phyloP scores from a whole-genome alignment of 1,140 invertebrate genomes.

The Pseudomyrmex dendroicus region DNA sequence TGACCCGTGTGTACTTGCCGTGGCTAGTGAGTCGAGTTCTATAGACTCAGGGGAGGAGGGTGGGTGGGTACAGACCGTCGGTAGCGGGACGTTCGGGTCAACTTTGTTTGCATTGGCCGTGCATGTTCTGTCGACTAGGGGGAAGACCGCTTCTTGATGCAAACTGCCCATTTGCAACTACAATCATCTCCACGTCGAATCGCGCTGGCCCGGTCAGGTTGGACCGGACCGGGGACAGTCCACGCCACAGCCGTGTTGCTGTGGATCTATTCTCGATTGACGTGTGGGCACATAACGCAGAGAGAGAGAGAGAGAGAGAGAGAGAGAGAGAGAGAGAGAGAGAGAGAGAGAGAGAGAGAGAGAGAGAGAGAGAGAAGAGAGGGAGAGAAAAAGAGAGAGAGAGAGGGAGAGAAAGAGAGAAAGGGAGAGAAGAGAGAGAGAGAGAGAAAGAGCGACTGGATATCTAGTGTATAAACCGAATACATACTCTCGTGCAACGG shows the following conservation, averaged over 20 bases:
- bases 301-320: constrained; percentile 31
- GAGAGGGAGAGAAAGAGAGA: neutral
- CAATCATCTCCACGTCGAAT: constrained; percentile 83
- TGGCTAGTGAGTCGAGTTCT: constrained; percentile 66
- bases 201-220: constrained; percentile 67
- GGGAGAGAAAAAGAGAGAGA: constrained; percentile 42
- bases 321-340: no score
- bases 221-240: constrained; percentile 50
- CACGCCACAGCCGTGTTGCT: constrained; percentile 62
- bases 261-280: constrained; percentile 69
- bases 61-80: constrained; percentile 56
- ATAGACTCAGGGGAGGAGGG: constrained; percentile 55
- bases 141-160: constrained; percentile 81
- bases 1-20: constrained; percentile 75
- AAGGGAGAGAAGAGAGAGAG: neutral
- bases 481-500: constrained; percentile 76
- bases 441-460: constrained; percentile 1
- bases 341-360: neutral
- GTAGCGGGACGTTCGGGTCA: constrained; percentile 79
- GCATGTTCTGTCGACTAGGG: constrained; percentile 77
- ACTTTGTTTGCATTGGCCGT: constrained; percentile 83
- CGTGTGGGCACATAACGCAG: constrained; percentile 64
- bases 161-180: constrained; percentile 85
- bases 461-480: constrained; percentile 81
- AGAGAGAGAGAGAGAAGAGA: no score